Percentiles rank a stretch among this genome's conserved stretches.
Evolutionary conservation across 2,797 vertebrate genomes (phyloP).

Genomic region (Natrix natrix): DNA sequence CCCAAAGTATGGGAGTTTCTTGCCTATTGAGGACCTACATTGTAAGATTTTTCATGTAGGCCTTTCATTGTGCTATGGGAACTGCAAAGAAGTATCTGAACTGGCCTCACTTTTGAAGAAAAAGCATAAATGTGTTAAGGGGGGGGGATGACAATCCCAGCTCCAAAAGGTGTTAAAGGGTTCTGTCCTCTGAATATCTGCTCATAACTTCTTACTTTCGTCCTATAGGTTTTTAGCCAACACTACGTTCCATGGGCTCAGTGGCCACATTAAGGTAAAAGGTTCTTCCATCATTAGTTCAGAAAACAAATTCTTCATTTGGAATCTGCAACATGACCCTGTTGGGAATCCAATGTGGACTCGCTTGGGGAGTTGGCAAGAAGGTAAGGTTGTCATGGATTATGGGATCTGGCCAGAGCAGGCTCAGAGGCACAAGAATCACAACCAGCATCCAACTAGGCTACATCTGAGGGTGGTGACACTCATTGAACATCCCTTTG

Average conservation of each 20-base stretch:
- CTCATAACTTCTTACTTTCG: slow-evolving; percentile 42
- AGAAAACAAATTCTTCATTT: slow-evolving; percentile 95
- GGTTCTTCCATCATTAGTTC: slow-evolving; percentile 82
- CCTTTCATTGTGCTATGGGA: neutral
- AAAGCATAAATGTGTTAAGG: neutral
- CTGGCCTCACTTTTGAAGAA: neutral
- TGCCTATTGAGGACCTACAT: neutral
- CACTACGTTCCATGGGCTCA: slow-evolving; percentile 90
- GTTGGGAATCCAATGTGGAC: slow-evolving; percentile 95
- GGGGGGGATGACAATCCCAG: neutral
- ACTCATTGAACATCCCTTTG: slow-evolving; percentile 94
- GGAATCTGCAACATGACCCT: slow-evolving; percentile 95
- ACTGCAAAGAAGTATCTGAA: neutral
- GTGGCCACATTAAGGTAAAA: slow-evolving; percentile 84
- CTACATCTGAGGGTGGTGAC: slow-evolving; percentile 92
- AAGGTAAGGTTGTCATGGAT: slow-evolving; percentile 87
- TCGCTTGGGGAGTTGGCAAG: slow-evolving; percentile 90
- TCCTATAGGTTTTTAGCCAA: slow-evolving; percentile 90
- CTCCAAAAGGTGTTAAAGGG: neutral
- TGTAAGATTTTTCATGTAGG: too few species aligned
- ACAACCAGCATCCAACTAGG: slow-evolving; percentile 72
- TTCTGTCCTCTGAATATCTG: neutral
- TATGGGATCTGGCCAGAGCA: slow-evolving; percentile 90
- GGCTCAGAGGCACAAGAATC: slow-evolving; percentile 77
- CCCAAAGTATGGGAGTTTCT: neutral